Percentiles rank a stretch among this genome's conserved stretches.
Conservation (phyloP, 2,888 invertebrate species). For the Orthosia gracilis region DNA sequence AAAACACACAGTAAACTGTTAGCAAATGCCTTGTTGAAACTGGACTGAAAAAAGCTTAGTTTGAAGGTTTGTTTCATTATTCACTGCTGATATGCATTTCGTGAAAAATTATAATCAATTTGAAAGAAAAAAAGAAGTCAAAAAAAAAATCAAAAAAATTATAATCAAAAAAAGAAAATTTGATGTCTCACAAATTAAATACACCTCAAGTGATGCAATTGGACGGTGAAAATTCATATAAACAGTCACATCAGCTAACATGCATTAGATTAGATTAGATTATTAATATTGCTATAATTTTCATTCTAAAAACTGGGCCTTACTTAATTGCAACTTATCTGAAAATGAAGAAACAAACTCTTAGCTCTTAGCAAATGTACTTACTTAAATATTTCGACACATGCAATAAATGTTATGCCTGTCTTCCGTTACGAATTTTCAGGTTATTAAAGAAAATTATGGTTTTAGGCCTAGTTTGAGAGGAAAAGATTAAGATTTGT, state of each 20-base stretch:
- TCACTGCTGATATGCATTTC: neutral
- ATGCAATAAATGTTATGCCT: neutral
- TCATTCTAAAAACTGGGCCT: no score
- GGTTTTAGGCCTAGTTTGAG: slow-evolving; percentile 15
- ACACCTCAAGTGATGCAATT: no score
- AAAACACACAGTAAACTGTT: slow-evolving; percentile 7
- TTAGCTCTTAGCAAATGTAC: neutral
- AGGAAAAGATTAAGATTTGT: slow-evolving; percentile 38
- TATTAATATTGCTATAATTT: no score
- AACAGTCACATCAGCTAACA: no score
- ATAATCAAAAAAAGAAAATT: no score
- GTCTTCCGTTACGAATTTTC: slow-evolving; percentile 32
- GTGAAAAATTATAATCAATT: no score
- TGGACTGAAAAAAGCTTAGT: neutral
- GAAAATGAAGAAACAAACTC: neutral
- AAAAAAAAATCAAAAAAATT: no score
- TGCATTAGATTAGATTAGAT: no score
- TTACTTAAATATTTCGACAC: slow-evolving; percentile 13
- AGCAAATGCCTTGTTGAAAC: slow-evolving; percentile 8
- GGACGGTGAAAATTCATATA: no score
- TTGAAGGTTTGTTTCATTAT: neutral
- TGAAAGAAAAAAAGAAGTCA: no score
- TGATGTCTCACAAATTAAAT: no score
- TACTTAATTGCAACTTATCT: neutral
- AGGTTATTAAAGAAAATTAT: slow-evolving; percentile 17